Percentiles rank a stretch among this genome's conserved stretches.
Evolutionary conservation across 1,140 invertebrate species (phyloP).

Genomic region (Leptopilina clavipes): DNA sequence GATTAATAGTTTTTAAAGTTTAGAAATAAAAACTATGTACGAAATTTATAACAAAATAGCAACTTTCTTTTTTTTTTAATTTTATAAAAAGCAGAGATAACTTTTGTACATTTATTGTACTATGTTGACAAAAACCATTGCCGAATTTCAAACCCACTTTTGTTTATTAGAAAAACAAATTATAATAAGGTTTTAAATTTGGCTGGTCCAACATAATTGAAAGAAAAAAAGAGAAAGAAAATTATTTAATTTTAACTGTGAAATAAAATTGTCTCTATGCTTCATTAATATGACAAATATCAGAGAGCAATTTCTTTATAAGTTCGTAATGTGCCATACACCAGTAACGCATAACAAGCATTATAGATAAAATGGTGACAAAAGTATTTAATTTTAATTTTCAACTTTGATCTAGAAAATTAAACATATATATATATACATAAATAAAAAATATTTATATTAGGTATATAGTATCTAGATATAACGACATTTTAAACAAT

Average conservation of each 20-base stretch:
- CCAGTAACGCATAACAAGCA: conserved; percentile 41
- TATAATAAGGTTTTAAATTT: conserved; percentile 20
- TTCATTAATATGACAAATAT: conserved; percentile 8
- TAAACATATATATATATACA: neutral
- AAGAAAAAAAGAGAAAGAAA: neutral
- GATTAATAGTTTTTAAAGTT: neutral
- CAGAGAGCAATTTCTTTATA: conserved; percentile 27
- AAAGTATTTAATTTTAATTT: conserved; percentile 37
- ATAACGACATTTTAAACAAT: conserved; percentile 35
- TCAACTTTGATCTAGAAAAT: conserved; percentile 34
- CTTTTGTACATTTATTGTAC: neutral
- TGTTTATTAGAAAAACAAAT: neutral
- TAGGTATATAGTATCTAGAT: conserved; percentile 34
- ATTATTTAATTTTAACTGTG: conserved; percentile 13
- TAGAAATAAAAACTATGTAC: neutral
- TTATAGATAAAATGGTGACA: conserved; percentile 32
- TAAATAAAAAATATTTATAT: conserved; percentile 32
- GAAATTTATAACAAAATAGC: neutral
- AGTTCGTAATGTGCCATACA: conserved; percentile 46
- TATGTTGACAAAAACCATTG: conserved; percentile 19
- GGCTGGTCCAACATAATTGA: conserved; percentile 23
- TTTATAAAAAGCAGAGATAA: neutral
- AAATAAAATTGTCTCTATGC: conserved; percentile 5
- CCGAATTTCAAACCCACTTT: conserved; percentile 19
- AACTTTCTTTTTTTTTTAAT: too few relatives aligned